Percentiles rank a stretch among this genome's conserved stretches.
These are phyloP conservation scores for Meandrina meandrites DNA, from an alignment of 92 coral and sea anemone species.

Conservation along the genomic window DNA sequence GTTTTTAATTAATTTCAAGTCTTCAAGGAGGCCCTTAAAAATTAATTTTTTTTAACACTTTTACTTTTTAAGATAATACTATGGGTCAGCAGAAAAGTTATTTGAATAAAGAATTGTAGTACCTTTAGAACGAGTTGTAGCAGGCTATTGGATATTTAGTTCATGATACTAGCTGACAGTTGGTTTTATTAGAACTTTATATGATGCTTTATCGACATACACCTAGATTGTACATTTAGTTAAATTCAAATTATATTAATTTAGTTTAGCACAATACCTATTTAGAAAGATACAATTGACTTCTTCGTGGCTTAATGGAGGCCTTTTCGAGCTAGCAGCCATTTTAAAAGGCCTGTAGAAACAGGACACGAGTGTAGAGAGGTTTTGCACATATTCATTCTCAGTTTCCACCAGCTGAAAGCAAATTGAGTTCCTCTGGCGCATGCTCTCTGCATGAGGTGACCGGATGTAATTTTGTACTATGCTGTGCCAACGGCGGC, in stretches of 20 bases:
- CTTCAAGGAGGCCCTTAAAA: not conserved
- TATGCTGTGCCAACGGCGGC: constrained; percentile 99
- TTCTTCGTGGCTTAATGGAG: constrained; percentile 92
- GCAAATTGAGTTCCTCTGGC: constrained; percentile 88
- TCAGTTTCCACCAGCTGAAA: constrained; percentile 92
- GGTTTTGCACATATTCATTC: constrained; percentile 80
- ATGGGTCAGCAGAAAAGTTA: not conserved
- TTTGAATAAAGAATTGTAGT: too few species aligned
- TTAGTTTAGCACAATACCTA: constrained; percentile 69
- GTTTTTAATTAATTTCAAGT: not conserved
- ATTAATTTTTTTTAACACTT: not conserved
- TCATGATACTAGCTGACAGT: not conserved
- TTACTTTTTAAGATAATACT: not conserved
- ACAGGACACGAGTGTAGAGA: constrained; percentile 88
- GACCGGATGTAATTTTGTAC: constrained; percentile 97
- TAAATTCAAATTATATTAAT: not conserved
- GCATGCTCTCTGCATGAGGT: constrained; percentile 99
- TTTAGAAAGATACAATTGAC: constrained; percentile 97
- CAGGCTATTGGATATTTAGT: too few species aligned
- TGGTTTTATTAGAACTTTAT: not conserved
- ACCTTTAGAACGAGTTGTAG: too few species aligned
- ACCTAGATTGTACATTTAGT: not conserved
- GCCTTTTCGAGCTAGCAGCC: constrained; percentile 98
- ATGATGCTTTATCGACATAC: not conserved
- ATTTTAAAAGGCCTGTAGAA: constrained; percentile 95